Evolutionary conservation across 92 coral and sea anemone species (phyloP).

Genomic region (Muricea muricata): DNA sequence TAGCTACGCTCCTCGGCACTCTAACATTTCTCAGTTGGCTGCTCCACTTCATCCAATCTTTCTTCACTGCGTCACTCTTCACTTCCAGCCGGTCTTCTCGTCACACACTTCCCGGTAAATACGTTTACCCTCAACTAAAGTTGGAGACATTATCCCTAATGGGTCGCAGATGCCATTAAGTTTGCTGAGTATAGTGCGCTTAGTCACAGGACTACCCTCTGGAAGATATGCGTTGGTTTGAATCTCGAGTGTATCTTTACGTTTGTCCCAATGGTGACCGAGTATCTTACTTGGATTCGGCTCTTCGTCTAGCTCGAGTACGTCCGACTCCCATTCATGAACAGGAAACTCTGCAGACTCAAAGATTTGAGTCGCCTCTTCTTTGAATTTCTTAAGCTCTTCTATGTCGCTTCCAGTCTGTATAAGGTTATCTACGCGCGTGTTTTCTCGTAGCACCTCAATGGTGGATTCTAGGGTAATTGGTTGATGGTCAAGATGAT

Average conservation of each 20-base stretch:
- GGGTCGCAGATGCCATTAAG: constrained; percentile 39
- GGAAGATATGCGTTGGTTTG: not conserved
- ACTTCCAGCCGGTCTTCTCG: constrained; percentile 37
- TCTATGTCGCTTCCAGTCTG: constrained; percentile 33
- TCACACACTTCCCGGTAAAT: constrained; percentile 47
- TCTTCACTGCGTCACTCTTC: not conserved
- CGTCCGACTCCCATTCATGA: constrained; percentile 58
- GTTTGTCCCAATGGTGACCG: constrained; percentile 43
- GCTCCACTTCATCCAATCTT: constrained; percentile 46
- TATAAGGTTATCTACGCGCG: constrained; percentile 64
- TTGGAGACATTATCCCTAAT: constrained; percentile 37
- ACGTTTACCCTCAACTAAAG: constrained; percentile 39
- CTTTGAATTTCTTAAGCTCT: constrained; percentile 23
- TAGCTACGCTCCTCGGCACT: constrained; percentile 48
- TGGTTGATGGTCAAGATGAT: constrained; percentile 50
- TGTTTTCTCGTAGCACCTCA: constrained; percentile 23
- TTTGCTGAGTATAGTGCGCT: constrained; percentile 26
- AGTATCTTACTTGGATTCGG: constrained; percentile 52
- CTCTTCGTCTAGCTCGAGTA: constrained; percentile 22
- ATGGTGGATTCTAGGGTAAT: constrained; percentile 19
- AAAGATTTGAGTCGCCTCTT: constrained; percentile 27
- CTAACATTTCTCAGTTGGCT: constrained; percentile 40
- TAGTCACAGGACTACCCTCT: constrained; percentile 33
- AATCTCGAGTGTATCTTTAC: constrained; percentile 23
- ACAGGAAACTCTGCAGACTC: constrained; percentile 44